These are phyloP conservation scores for Micromesistius poutassou DNA, from an alignment of 2,797 vertebrate species.

Conservation along the genomic window DNA sequence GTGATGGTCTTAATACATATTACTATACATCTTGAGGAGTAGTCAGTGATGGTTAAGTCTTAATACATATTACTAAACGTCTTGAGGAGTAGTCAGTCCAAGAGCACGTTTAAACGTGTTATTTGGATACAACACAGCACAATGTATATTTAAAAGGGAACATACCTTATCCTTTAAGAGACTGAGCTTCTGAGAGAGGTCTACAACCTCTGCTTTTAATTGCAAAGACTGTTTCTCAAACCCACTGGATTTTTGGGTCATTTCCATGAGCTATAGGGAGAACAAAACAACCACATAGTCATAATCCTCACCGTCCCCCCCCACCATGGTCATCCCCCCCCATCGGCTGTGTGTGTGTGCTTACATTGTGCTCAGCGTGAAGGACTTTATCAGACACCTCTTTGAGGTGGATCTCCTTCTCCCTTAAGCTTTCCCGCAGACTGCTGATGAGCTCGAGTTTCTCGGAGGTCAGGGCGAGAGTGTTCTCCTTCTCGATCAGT, in stretches of 20 bases:
- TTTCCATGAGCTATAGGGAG: slow-evolving; percentile 72
- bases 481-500: slow-evolving; percentile 85
- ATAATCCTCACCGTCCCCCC: not conserved
- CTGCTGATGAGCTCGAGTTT: slow-evolving; percentile 77
- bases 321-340: not conserved
- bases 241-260: slow-evolving; percentile 67
- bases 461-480: slow-evolving; percentile 71
- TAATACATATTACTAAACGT: too few relatives aligned
- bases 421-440: slow-evolving; percentile 71
- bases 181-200: slow-evolving; percentile 77
- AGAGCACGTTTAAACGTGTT: not conserved
- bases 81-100: too few relatives aligned
- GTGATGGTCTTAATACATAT: not conserved
- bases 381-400: slow-evolving; percentile 78
- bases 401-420: slow-evolving; percentile 73
- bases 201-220: slow-evolving; percentile 72
- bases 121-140: not conserved
- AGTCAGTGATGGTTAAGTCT: too few relatives aligned
- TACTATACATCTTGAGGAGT: too few relatives aligned
- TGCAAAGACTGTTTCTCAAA: slow-evolving; percentile 76
- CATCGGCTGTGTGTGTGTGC: slow-evolving; percentile 14
- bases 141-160: not conserved
- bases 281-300: not conserved
- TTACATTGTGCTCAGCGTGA: slow-evolving; percentile 77
- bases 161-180: slow-evolving; percentile 83